phyloP scores from a whole-genome alignment of 2,797 vertebrate genomes.

The Scolopax bukidnonensis region DNA sequence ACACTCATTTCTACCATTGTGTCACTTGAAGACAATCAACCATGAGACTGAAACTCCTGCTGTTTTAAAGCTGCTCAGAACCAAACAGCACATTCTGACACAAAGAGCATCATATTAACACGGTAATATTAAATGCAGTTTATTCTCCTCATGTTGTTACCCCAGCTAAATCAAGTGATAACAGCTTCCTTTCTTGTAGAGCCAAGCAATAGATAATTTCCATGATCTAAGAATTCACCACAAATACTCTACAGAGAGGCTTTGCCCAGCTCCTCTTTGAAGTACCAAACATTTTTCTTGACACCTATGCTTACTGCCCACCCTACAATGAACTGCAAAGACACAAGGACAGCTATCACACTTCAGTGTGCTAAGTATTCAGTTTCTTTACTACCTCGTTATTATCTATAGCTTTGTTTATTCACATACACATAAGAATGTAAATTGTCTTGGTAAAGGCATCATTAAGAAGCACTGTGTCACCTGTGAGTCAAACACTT shows the following conservation, averaged over 20 bases:
- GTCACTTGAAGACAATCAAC: neutral
- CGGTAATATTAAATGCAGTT: constrained; percentile 76
- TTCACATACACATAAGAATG: neutral
- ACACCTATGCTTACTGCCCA: neutral
- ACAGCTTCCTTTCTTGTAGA: constrained; percentile 84
- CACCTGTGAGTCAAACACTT: neutral
- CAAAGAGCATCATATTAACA: constrained; percentile 79
- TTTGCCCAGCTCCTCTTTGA: constrained; percentile 7
- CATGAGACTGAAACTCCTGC: constrained; percentile 74
- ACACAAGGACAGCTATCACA: neutral
- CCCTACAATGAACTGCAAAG: neutral
- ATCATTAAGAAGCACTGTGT: neutral
- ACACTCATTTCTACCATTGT: neutral
- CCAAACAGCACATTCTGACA: constrained; percentile 65
- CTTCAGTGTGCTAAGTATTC: neutral
- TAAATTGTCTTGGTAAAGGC: neutral
- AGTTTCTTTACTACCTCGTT: neutral
- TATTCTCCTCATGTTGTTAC: constrained; percentile 80
- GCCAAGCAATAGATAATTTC: constrained; percentile 84
- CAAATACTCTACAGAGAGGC: constrained; percentile 59
- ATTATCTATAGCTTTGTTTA: neutral
- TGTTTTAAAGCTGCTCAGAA: constrained; percentile 32
- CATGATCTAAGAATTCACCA: constrained; percentile 80
- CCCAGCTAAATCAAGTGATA: constrained; percentile 81
- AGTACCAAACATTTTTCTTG: neutral